Evolutionary conservation across 2,797 vertebrate genomes (phyloP).

Genomic region (Spheniscus humboldti): DNA sequence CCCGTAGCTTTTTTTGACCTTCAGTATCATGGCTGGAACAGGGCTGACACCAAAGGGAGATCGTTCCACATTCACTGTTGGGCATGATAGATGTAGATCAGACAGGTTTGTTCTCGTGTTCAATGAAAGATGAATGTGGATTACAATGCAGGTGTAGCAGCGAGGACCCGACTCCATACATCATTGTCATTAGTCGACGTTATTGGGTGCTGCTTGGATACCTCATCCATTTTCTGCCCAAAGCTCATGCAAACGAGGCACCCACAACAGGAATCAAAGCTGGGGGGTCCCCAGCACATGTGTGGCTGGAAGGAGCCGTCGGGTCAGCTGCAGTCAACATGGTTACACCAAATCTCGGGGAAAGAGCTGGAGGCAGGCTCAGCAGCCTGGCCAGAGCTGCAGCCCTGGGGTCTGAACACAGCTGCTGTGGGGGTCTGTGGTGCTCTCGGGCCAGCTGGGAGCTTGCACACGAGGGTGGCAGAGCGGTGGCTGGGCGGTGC

Average conservation of each 20-base stretch:
- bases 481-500: not conserved
- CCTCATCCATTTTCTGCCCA: not conserved
- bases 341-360: too few species aligned
- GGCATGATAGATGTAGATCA: not conserved
- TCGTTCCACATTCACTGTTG: accelerated
- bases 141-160: not conserved
- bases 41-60: not conserved
- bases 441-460: accelerated
- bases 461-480: not conserved
- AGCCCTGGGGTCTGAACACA: not conserved
- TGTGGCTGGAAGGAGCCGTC: not conserved
- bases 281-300: accelerated
- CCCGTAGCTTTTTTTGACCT: not conserved
- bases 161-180: not conserved
- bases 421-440: not conserved
- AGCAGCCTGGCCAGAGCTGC: not conserved
- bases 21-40: not conserved
- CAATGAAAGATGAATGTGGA: not conserved
- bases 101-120: not conserved
- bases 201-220: not conserved
- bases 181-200: not conserved
- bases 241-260: not conserved
- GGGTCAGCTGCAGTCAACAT: not conserved
- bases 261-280: not conserved
- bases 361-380: not conserved